Conservation (phyloP, 2,888 invertebrate species). For the Apeira syringaria region DNA sequence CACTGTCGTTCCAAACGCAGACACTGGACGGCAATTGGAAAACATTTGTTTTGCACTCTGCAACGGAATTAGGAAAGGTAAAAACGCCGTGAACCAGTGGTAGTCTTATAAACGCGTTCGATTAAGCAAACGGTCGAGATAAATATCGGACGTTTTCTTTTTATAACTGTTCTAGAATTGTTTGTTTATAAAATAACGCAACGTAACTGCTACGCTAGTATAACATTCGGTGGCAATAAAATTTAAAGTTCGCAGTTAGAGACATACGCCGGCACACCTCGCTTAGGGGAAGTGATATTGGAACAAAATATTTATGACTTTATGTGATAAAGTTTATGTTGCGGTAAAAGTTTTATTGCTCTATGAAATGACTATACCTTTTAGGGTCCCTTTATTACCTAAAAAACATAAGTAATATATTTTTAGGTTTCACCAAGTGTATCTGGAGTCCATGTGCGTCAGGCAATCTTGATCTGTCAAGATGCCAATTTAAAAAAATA, state of each 20-base stretch:
- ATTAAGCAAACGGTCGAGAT: constrained; percentile 6
- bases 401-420: too few relatives aligned
- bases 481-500: too few relatives aligned
- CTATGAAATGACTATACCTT: constrained; percentile 58
- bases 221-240: constrained; percentile 37
- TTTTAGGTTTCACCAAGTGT: too few relatives aligned
- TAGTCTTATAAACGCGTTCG: constrained; percentile 3
- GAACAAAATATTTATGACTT: constrained; percentile 73
- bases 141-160: constrained; percentile 14
- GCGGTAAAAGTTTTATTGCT: constrained; percentile 75
- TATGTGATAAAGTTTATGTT: constrained; percentile 74
- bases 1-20: constrained; percentile 44
- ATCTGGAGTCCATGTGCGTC: too few relatives aligned
- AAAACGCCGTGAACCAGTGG: constrained; percentile 14
- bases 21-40: constrained; percentile 34
- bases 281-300: constrained; percentile 58
- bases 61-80: constrained; percentile 13
- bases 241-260: constrained; percentile 48
- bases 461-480: too few relatives aligned
- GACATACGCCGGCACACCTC: constrained; percentile 42
- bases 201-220: constrained; percentile 10
- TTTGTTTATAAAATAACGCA: constrained; percentile 19
- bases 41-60: constrained; percentile 29
- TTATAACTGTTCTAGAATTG: constrained; percentile 12
- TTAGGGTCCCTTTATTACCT: constrained; percentile 4